phyloP scores from a whole-genome alignment of 2,888 invertebrate species.

The Mycogona germanica region DNA sequence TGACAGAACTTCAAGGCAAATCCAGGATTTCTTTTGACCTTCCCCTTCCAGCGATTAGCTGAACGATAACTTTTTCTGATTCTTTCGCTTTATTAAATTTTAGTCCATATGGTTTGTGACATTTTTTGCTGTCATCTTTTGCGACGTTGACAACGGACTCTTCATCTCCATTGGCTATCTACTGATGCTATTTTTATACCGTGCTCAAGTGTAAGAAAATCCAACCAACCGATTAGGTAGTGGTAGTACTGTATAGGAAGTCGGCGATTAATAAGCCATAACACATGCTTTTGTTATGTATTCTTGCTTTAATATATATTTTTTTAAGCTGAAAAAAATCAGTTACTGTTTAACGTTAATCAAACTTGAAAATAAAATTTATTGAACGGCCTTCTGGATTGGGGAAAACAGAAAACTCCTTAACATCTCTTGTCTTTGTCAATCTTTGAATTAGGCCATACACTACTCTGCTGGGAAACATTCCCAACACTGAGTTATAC shows the following conservation, averaged over 20 bases:
- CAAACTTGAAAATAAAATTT: no score
- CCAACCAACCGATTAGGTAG: no score
- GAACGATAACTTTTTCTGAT: background rate
- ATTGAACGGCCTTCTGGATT: no score
- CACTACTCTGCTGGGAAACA: slow-evolving; percentile 32
- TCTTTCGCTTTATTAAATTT: background rate
- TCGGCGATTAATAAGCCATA: no score
- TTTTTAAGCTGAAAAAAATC: no score
- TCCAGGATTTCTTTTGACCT: background rate
- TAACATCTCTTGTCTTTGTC: no score
- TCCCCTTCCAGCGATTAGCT: background rate
- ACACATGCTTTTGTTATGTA: no score
- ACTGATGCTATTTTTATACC: slow-evolving; percentile 55
- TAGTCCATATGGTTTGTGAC: slow-evolving; percentile 60
- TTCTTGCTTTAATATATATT: no score
- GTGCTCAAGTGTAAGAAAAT: slow-evolving; percentile 41
- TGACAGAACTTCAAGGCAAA: no score
- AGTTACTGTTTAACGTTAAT: no score
- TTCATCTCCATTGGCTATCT: slow-evolving; percentile 61
- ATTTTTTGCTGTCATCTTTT: slow-evolving; percentile 55
- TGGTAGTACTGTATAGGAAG: no score
- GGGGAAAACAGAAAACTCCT: no score
- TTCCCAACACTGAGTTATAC: slow-evolving; percentile 37
- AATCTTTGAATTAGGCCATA: slow-evolving; percentile 26
- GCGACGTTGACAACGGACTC: slow-evolving; percentile 73